Conservation (phyloP, 1,140 invertebrate genomes). For the Yoshiicerus persimilis region DNA sequence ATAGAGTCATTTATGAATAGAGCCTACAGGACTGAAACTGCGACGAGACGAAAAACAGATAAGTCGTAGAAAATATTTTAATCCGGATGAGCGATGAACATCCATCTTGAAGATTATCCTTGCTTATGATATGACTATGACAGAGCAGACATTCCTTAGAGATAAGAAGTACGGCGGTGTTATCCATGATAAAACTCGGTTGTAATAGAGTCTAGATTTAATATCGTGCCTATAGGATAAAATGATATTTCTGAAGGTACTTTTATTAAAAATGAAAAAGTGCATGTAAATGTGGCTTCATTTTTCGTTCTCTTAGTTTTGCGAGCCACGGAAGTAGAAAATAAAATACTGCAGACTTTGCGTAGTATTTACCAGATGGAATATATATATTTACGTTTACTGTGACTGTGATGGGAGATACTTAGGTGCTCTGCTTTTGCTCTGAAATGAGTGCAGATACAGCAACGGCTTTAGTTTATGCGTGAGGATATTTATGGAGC, state of each 20-base stretch:
- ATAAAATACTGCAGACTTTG: neutral
- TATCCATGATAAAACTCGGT: neutral
- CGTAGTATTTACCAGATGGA: neutral
- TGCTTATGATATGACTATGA: neutral
- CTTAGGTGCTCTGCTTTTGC: neutral
- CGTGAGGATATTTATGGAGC: slow-evolving; percentile 8
- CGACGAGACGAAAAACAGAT: neutral
- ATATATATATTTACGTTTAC: neutral
- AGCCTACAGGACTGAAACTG: neutral
- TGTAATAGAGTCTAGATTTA: neutral
- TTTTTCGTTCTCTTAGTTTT: neutral
- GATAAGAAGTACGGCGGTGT: neutral
- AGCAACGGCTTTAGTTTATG: neutral
- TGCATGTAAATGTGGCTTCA: neutral
- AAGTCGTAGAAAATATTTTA: neutral
- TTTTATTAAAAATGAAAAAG: neutral
- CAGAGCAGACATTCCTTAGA: too few species aligned
- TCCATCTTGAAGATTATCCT: neutral
- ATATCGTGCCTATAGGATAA: neutral
- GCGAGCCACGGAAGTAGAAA: neutral
- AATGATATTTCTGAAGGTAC: neutral
- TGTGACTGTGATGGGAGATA: neutral
- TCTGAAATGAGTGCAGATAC: neutral
- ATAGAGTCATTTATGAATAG: neutral
- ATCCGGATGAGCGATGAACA: neutral